phyloP scores from a whole-genome alignment of 2,888 invertebrate genomes.

The Drosophila paranaensis region DNA sequence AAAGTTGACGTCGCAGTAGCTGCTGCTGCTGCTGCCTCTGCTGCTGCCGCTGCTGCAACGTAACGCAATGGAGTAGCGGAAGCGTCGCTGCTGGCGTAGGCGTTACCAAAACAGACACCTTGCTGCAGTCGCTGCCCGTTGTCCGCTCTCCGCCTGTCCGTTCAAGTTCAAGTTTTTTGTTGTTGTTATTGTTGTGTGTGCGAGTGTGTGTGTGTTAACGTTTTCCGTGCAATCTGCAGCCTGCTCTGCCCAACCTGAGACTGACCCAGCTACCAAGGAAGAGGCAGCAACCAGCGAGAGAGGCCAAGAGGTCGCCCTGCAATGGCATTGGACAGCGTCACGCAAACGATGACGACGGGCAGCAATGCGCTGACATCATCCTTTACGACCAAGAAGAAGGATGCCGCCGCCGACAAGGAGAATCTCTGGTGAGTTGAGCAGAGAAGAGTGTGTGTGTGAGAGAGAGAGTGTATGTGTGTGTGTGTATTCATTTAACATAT shows the following conservation, averaged over 20 bases:
- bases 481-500: conserved; percentile 1
- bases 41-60: conserved; percentile 25
- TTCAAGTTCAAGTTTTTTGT: conserved; percentile 28
- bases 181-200: conserved; percentile 23
- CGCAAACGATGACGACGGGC: conserved; percentile 82
- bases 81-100: conserved; percentile 33
- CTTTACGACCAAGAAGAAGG: conserved; percentile 83
- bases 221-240: conserved; percentile 43
- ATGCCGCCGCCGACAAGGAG: conserved; percentile 82
- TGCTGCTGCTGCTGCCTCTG: conserved; percentile 12
- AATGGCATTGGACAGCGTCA: conserved; percentile 83
- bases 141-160: conserved; percentile 2
- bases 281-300: conserved; percentile 8
- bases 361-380: conserved; percentile 84
- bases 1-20: conserved; percentile 16
- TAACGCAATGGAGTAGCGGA: conserved; percentile 38
- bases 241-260: conserved; percentile 14
- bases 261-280: conserved; percentile 19
- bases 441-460: background rate
- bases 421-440: conserved; percentile 81
- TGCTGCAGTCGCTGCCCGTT: conserved; percentile 28
- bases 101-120: conserved; percentile 35
- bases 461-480: background rate
- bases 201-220: conserved; percentile 26
- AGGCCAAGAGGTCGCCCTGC: conserved; percentile 34